Conservation (phyloP, 35 echinoderm and acorn worm species). For the Lytechinus variegatus region DNA sequence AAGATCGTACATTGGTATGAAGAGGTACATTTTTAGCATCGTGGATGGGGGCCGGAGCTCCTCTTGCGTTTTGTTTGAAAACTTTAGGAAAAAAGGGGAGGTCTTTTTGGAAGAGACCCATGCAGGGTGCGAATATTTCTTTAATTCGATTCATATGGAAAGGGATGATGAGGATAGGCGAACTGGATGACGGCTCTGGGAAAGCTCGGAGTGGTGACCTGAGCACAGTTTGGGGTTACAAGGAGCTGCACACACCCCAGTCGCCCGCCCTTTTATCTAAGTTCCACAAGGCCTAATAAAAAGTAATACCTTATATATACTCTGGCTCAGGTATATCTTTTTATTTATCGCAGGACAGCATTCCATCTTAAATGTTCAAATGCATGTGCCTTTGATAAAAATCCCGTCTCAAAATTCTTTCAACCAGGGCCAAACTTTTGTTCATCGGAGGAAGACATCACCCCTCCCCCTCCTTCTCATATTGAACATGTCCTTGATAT, state of each 20-base stretch:
- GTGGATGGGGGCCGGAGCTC: background rate
- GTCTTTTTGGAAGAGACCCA: background rate
- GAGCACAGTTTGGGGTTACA: background rate
- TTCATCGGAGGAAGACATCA: background rate
- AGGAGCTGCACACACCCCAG: background rate
- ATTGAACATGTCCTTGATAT: background rate
- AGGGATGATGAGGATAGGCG: background rate
- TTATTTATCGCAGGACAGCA: no score
- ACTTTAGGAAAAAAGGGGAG: background rate
- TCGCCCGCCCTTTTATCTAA: background rate
- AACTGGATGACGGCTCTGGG: background rate
- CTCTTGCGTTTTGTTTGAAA: background rate
- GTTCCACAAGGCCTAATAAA: no score
- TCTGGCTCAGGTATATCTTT: no score
- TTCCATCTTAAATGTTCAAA: no score
- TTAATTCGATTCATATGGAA: slow-evolving; percentile 6
- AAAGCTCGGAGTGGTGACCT: background rate
- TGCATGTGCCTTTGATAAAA: background rate
- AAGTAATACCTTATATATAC: no score
- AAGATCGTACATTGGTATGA: slow-evolving; percentile 12
- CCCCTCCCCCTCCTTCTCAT: no score
- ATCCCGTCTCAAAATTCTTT: background rate
- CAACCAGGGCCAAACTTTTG: background rate
- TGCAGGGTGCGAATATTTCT: background rate
- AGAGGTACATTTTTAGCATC: background rate